Conservation (phyloP, 2,797 vertebrate species). For the Ptychadena robeensis region DNA sequence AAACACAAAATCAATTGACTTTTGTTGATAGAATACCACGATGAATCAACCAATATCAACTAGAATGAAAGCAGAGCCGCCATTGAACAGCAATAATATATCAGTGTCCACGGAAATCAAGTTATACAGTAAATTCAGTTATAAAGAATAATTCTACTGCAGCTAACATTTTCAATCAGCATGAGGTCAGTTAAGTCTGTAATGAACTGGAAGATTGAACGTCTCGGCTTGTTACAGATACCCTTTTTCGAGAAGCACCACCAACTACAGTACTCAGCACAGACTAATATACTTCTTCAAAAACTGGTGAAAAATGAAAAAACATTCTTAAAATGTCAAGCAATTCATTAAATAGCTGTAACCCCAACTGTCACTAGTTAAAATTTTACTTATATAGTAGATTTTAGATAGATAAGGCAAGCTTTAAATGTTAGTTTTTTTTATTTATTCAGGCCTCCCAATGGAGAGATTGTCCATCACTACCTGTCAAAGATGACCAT, state of each 20-base stretch:
- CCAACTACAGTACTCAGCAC: not conserved
- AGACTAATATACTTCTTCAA: not conserved
- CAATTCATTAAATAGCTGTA: too few relatives aligned
- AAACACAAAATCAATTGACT: not conserved
- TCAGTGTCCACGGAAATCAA: not conserved
- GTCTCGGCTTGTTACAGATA: constrained; percentile 32
- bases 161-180: constrained; percentile 32
- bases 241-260: not conserved
- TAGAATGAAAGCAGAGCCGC: constrained; percentile 29
- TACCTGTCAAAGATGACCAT: too few relatives aligned
- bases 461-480: too few relatives aligned
- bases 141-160: constrained; percentile 7
- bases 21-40: constrained; percentile 16
- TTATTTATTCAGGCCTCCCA: too few relatives aligned
- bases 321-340: not conserved
- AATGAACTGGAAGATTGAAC: constrained; percentile 46
- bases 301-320: not conserved
- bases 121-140: not conserved
- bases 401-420: too few relatives aligned
- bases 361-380: too few relatives aligned
- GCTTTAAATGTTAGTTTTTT: too few relatives aligned
- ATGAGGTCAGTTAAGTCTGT: constrained; percentile 34
- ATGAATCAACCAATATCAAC: not conserved
- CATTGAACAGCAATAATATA: constrained; percentile 50
- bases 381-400: too few relatives aligned